Evolutionary conservation across 2,113 vertebrate genomes (phyloP).

Genomic region (Oryzias celebensis): DNA sequence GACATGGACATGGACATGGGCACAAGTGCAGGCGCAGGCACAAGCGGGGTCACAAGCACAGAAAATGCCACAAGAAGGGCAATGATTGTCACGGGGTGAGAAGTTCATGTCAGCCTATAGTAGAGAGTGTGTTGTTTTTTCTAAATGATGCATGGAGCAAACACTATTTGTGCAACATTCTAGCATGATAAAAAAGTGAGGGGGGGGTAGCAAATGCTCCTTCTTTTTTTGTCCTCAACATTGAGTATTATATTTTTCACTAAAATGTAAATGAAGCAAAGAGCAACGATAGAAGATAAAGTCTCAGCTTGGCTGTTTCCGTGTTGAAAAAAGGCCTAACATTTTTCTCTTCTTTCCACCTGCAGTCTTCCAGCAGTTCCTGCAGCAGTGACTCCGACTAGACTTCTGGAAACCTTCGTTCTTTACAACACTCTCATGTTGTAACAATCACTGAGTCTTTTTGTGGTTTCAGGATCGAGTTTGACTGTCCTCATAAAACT

Average conservation of each 20-base stretch:
- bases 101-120: not conserved
- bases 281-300: not conserved
- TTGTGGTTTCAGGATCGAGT: not conserved
- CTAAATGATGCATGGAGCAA: not conserved
- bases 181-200: not conserved
- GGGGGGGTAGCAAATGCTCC: not conserved
- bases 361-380: conserved; percentile 67
- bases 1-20: not conserved
- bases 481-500: not conserved
- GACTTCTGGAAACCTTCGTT: not conserved
- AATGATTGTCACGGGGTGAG: conserved; percentile 54
- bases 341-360: not conserved
- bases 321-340: not conserved
- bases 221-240: not conserved
- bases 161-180: not conserved
- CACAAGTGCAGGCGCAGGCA: not conserved
- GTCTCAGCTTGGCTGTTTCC: not conserved
- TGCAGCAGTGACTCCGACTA: conserved; percentile 58
- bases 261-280: not conserved
- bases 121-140: not conserved
- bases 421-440: no score
- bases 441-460: not conserved
- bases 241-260: not conserved
- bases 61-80: conserved; percentile 59
- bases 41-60: conserved; percentile 41